phyloP scores from a whole-genome alignment of 2,888 invertebrate species.

The Andrena trimmerana region DNA sequence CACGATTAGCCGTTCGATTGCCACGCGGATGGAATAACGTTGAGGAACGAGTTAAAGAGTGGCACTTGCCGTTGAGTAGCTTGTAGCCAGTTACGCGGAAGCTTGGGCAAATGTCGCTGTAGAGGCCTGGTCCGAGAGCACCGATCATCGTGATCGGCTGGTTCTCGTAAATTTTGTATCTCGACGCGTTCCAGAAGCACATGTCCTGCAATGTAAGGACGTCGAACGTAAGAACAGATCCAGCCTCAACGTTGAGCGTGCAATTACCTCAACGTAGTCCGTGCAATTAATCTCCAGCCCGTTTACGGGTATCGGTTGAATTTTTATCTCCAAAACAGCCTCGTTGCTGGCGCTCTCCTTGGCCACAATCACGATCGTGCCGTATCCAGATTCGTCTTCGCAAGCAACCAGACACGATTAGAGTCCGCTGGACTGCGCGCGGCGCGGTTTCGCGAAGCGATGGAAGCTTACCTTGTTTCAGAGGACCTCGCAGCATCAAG shows the following conservation, averaged over 20 bases:
- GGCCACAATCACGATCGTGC: conserved; percentile 68
- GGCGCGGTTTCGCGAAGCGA: background rate
- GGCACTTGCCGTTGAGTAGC: conserved; percentile 83
- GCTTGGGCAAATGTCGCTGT: conserved; percentile 86
- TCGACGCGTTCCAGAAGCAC: conserved; percentile 82
- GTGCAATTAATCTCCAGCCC: conserved; percentile 76
- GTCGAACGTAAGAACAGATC: background rate
- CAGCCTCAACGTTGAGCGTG: background rate
- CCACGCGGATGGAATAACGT: background rate
- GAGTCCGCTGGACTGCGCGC: background rate
- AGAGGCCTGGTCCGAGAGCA: conserved; percentile 83
- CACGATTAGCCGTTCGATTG: background rate
- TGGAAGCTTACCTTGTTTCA: conserved; percentile 71
- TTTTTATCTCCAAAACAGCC: conserved; percentile 79
- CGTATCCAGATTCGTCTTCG: conserved; percentile 11
- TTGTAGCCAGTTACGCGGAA: conserved; percentile 85
- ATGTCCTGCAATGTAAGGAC: conserved; percentile 77
- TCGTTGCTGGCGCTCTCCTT: conserved; percentile 65
- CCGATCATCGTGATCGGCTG: conserved; percentile 83
- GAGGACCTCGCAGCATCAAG: conserved; percentile 65
- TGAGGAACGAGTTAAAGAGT: background rate
- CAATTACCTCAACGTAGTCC: conserved; percentile 78
- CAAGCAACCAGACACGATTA: background rate
- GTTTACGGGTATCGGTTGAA: conserved; percentile 69
- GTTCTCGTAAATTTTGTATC: conserved; percentile 82